Conservation (phyloP, 2,113 vertebrate genomes). For the Halichoerus grypus region DNA sequence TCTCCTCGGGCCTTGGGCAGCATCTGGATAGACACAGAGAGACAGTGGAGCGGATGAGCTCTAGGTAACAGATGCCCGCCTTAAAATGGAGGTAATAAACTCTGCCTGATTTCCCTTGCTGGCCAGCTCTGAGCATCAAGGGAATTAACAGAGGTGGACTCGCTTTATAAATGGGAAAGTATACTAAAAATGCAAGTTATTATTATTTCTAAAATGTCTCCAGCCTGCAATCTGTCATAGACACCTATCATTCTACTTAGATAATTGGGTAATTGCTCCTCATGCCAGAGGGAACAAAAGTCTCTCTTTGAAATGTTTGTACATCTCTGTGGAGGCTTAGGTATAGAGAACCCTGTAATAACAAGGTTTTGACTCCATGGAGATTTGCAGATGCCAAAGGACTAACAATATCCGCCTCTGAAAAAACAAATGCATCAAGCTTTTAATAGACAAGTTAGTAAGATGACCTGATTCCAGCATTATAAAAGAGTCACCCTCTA, state of each 20-base stretch:
- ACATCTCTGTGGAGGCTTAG: not conserved
- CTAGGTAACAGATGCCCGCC: not conserved
- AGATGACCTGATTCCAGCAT: not conserved
- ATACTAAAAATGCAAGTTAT: slow-evolving; percentile 56
- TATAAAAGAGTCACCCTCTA: not conserved
- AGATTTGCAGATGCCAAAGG: slow-evolving; percentile 31
- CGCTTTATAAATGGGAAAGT: slow-evolving; percentile 12
- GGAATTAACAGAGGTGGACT: not conserved
- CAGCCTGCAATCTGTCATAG: slow-evolving; percentile 55
- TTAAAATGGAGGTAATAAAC: not conserved
- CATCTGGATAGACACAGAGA: not conserved
- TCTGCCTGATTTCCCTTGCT: not conserved
- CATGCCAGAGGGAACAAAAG: slow-evolving; percentile 19
- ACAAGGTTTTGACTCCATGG: not conserved
- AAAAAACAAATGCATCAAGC: not conserved
- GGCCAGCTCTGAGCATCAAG: not conserved
- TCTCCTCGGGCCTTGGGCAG: not conserved
- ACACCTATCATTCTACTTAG: slow-evolving; percentile 61
- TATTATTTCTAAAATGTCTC: slow-evolving; percentile 68
- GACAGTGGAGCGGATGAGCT: not conserved
- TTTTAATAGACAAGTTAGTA: not conserved
- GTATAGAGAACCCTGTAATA: not conserved
- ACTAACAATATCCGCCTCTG: not conserved
- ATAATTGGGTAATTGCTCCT: slow-evolving; percentile 64
- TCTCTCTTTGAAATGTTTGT: slow-evolving; percentile 53